Percentiles rank a stretch among this genome's conserved stretches.
Conservation (phyloP, 2,888 invertebrate genomes). For the Prosapia bicincta region DNA sequence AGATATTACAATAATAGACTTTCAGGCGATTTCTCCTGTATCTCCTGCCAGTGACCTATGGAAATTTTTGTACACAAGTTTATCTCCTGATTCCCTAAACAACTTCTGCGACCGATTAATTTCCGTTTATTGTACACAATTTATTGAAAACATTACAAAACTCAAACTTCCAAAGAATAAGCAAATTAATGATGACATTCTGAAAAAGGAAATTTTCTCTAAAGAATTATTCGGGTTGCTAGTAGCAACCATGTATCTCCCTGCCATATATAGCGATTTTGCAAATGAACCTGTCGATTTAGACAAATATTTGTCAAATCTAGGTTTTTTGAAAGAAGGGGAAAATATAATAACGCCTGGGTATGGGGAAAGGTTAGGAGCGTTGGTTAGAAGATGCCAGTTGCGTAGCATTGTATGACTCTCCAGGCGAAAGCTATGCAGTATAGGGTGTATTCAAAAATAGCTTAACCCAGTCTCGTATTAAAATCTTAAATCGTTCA, state of each 20-base stretch:
- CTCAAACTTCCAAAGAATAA: not conserved
- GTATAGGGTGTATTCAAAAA: too few relatives aligned
- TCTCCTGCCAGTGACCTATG: constrained; percentile 10
- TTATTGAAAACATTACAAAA: not conserved
- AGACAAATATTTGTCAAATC: not conserved
- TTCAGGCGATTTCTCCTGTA: not conserved
- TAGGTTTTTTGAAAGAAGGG: not conserved
- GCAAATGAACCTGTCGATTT: not conserved
- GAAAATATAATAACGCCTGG: not conserved
- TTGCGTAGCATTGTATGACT: not conserved
- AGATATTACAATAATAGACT: not conserved
- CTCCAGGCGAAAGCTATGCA: too few relatives aligned
- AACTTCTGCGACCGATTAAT: not conserved
- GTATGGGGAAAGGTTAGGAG: not conserved
- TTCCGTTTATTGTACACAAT: not conserved
- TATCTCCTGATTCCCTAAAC: not conserved
- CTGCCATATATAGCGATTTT: not conserved
- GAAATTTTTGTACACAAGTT: constrained; percentile 15
- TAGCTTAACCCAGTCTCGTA: too few relatives aligned
- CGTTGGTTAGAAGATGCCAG: not conserved
- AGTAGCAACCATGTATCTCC: not conserved
- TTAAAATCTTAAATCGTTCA: too few relatives aligned
- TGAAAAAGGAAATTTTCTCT: not conserved
- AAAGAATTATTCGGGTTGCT: constrained; percentile 11
- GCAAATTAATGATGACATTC: not conserved